These are phyloP conservation scores for Peromyscus aztecus DNA, from an alignment of 2,797 vertebrate genomes.

Conservation along the genomic window DNA sequence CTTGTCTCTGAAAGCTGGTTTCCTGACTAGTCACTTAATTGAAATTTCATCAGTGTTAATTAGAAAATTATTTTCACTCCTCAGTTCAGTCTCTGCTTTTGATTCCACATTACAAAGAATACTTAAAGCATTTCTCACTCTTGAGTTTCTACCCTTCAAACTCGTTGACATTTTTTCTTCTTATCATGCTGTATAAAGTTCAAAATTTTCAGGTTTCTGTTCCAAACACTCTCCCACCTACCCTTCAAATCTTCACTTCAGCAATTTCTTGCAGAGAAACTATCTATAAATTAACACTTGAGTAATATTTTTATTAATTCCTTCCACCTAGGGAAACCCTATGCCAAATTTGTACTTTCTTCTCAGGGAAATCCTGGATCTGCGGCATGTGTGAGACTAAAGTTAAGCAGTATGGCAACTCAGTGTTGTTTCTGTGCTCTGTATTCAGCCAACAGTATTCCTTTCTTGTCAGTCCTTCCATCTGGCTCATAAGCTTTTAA, in stretches of 20 bases:
- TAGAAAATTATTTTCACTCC: conserved; percentile 26
- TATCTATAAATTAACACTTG: not conserved
- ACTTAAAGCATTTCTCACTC: not conserved
- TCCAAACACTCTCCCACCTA: not conserved
- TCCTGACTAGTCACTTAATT: conserved; percentile 36
- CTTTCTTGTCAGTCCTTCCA: not conserved
- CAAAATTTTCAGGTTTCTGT: not conserved
- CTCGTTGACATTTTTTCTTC: not conserved
- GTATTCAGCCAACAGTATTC: not conserved
- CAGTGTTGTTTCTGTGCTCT: not conserved
- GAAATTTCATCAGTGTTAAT: conserved; percentile 53
- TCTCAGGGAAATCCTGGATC: not conserved
- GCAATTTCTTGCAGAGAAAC: not conserved
- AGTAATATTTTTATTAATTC: not conserved
- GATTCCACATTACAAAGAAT: not conserved
- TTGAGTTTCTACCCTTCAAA: not conserved
- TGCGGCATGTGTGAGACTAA: not conserved
- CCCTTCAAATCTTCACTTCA: not conserved
- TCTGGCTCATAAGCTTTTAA: not conserved
- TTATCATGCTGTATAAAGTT: not conserved
- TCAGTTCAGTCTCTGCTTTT: conserved; percentile 1
- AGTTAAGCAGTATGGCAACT: not conserved
- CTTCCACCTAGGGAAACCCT: not conserved
- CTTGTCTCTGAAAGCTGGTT: conserved; percentile 15
- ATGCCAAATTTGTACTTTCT: not conserved